Base-by-base conservation (phyloP, 2,113 vertebrate species). In the Vidua macroura region DNA sequence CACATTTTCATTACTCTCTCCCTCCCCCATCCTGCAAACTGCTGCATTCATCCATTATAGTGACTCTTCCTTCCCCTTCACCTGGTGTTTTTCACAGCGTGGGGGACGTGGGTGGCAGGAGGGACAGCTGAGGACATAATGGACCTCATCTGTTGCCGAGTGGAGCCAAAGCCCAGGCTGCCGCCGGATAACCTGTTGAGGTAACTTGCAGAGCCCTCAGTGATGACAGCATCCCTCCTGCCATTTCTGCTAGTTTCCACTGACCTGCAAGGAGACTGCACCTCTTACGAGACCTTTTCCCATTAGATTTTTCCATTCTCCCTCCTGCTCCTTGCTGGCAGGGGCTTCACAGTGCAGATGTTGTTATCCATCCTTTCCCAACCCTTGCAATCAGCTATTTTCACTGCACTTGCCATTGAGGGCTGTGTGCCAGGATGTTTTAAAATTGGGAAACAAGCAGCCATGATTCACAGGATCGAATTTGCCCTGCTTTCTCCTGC, bases 31-130 rank as follows among this genome's bases (percentile, higher is more conserved):
- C 82, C 58, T 35, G 28, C 75, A 88, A 64, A 79, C 27, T 63
- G 69, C 80, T 93, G 76, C 80, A 64, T 64, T 91, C 69, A 92
- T 88, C 92, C 73, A 48, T 95, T 94, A 56, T 24, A 20, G 83
- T 44, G 48, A 12, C 55, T 80, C 28, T 23, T 77, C 83, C 52
- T 51, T 35, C 41, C 52, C 24, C 25, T 17, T 86, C 9, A 6
- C 68, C 43, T 83, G 86, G 55, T 0, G 1, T 64, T 84, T 84
- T 49, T 76, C 91, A 49, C 77, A 66, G 86, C 0, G 0, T 66
- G 80, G 77, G 37, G n/a, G 76, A 20, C 15, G 51, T 84, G 62
- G 68, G 73, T 68, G 69, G 62, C 66, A 89, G 95, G 52, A 92
- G 91, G 91, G 77, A 79, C 76, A 75, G 30, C 11, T 68, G 69